These are phyloP conservation scores for Celastrina argiolus DNA, from an alignment of 2,888 invertebrate species.

Conservation along the genomic window DNA sequence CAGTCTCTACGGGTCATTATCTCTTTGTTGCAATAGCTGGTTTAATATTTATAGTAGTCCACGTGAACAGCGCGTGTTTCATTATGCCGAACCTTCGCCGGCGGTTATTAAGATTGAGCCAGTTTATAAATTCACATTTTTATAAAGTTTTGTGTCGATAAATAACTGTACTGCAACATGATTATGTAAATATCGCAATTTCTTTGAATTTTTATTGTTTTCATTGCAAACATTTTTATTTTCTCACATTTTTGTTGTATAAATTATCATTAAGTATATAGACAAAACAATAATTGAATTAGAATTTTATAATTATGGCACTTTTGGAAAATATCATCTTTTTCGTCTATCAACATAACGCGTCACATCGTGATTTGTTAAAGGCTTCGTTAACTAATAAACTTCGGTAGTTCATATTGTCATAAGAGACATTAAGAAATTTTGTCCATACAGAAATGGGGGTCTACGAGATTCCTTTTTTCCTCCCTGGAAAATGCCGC, in stretches of 20 bases:
- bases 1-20: not conserved
- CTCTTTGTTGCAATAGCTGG: not conserved
- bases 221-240: not conserved
- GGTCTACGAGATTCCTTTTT: too few relatives aligned
- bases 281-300: too few relatives aligned
- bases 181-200: not conserved
- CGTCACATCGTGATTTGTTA: too few relatives aligned
- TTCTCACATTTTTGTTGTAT: not conserved
- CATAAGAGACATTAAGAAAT: too few relatives aligned
- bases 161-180: not conserved
- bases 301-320: too few relatives aligned
- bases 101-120: not conserved
- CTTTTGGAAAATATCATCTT: too few relatives aligned
- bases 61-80: not conserved
- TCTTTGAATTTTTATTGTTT: not conserved
- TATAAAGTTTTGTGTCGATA: not conserved
- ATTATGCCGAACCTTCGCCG: not conserved
- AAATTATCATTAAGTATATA: too few relatives aligned
- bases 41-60: not conserved
- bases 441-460: too few relatives aligned
- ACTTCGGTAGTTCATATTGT: too few relatives aligned
- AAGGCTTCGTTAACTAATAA: too few relatives aligned
- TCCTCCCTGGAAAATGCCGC: too few relatives aligned
- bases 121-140: conserved; percentile 5
- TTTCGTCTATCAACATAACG: too few relatives aligned